Conservation (phyloP, 2,888 invertebrate species). For the Acleris literana region DNA sequence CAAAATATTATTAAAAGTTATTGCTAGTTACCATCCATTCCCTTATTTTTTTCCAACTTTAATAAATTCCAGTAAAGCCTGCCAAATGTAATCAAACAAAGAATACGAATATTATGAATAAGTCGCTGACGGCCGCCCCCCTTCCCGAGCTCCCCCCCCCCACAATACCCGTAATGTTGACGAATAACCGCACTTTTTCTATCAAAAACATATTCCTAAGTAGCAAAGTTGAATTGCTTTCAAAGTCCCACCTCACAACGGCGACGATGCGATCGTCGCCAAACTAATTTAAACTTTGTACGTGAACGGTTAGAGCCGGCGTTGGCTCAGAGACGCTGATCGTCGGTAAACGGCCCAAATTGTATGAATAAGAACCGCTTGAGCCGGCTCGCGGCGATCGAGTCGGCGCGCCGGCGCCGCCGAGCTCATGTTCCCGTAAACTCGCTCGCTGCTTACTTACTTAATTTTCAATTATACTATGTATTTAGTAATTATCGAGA, state of each 20-base stretch:
- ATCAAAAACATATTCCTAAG: slow-evolving; percentile 53
- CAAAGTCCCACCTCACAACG: slow-evolving; percentile 39
- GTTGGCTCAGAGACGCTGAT: not conserved
- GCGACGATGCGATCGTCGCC: slow-evolving; percentile 31
- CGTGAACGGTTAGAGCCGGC: not conserved
- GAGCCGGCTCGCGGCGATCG: slow-evolving; percentile 24
- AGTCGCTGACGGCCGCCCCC: not conserved
- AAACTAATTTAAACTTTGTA: slow-evolving; percentile 36
- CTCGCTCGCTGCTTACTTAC: not conserved
- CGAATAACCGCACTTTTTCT: slow-evolving; percentile 42
- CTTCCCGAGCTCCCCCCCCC: no score
- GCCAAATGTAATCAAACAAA: no score
- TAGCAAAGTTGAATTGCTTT: slow-evolving; percentile 56
- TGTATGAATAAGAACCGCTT: slow-evolving; percentile 57
- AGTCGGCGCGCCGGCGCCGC: not conserved
- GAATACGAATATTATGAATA: no score
- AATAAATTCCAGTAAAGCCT: no score
- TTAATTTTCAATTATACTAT: not conserved
- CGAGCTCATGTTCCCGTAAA: not conserved
- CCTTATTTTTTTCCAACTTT: no score
- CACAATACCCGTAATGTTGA: slow-evolving; percentile 38
- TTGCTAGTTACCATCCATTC: no score
- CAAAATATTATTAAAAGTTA: no score
- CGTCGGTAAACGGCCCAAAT: slow-evolving; percentile 42
- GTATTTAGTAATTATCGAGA: no score